Evolutionary conservation across 2,797 vertebrate genomes (phyloP).

Genomic region (Coregonus suidteri): DNA sequence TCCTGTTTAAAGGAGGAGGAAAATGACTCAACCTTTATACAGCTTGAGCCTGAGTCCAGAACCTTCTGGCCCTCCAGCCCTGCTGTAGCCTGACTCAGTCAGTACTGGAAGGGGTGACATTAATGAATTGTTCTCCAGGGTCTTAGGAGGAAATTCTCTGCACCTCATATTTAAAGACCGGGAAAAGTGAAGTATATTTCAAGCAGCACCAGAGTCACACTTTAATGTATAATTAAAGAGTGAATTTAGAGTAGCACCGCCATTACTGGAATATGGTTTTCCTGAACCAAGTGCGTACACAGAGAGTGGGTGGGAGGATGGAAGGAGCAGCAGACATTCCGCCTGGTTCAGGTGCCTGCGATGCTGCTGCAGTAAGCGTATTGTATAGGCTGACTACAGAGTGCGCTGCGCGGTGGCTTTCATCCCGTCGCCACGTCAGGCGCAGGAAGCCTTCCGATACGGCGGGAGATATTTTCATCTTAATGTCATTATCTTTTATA

Average conservation of each 20-base stretch:
- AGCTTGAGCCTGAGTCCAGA: conserved; percentile 36
- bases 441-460: conserved; percentile 40
- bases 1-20: background rate
- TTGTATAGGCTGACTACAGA: conserved; percentile 48
- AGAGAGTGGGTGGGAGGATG: conserved; percentile 9
- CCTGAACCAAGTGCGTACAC: conserved; percentile 47
- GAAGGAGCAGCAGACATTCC: conserved; percentile 18
- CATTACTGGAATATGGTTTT: conserved; percentile 60
- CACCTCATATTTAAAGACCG: conserved; percentile 48
- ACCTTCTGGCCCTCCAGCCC: background rate
- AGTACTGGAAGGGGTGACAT: conserved; percentile 28
- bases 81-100: background rate
- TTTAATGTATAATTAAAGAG: conserved; percentile 72
- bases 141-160: conserved; percentile 30
- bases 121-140: conserved; percentile 28
- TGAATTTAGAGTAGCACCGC: conserved; percentile 59
- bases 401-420: conserved; percentile 55
- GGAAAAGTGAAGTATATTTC: conserved; percentile 42
- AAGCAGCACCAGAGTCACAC: conserved; percentile 52
- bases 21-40: background rate
- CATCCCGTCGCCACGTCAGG: conserved; percentile 33
- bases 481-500: conserved; percentile 74
- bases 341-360: conserved; percentile 46
- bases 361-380: conserved; percentile 18
- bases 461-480: conserved; percentile 48